Conservation (phyloP, 2,888 invertebrate genomes). For the Drosophila infuscata region DNA sequence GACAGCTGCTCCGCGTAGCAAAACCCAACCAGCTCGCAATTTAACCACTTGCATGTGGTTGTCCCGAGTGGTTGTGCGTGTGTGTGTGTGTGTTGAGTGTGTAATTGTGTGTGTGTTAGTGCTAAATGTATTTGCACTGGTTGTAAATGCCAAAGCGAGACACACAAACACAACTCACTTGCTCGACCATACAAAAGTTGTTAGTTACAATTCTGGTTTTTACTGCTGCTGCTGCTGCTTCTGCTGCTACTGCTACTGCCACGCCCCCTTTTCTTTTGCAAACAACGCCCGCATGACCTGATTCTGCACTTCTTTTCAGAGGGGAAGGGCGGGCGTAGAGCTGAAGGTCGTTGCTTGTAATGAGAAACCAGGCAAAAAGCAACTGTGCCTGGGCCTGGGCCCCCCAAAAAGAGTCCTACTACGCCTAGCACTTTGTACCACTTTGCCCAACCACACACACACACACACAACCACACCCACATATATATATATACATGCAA, state of each 20-base stretch:
- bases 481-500: slow-evolving; percentile 17
- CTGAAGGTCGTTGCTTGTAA: slow-evolving; percentile 75
- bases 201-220: slow-evolving; percentile 66
- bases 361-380: slow-evolving; percentile 57
- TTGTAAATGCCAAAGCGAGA: slow-evolving; percentile 49
- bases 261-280: slow-evolving; percentile 17
- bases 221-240: slow-evolving; percentile 1
- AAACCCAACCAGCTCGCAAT: slow-evolving; percentile 21
- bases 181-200: slow-evolving; percentile 62
- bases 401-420: slow-evolving; percentile 58
- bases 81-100: slow-evolving; percentile 3
- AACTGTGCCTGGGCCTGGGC: slow-evolving; percentile 21
- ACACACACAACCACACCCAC: slow-evolving; percentile 35
- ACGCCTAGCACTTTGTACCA: slow-evolving; percentile 76
- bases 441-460: slow-evolving; percentile 65
- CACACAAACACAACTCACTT: slow-evolving; percentile 38
- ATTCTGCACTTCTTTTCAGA: slow-evolving; percentile 63
- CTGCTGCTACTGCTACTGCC: slow-evolving; percentile 12
- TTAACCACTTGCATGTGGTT: slow-evolving; percentile 44
- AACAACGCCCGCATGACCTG: slow-evolving; percentile 54
- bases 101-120: slow-evolving; percentile 8
- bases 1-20: slow-evolving; percentile 30
- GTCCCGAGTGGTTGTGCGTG: slow-evolving; percentile 4
- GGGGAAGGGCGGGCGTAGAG: slow-evolving; percentile 7
- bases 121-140: slow-evolving; percentile 53